Conservation (phyloP, 2,888 invertebrate genomes). For the Celastrina argiolus region DNA sequence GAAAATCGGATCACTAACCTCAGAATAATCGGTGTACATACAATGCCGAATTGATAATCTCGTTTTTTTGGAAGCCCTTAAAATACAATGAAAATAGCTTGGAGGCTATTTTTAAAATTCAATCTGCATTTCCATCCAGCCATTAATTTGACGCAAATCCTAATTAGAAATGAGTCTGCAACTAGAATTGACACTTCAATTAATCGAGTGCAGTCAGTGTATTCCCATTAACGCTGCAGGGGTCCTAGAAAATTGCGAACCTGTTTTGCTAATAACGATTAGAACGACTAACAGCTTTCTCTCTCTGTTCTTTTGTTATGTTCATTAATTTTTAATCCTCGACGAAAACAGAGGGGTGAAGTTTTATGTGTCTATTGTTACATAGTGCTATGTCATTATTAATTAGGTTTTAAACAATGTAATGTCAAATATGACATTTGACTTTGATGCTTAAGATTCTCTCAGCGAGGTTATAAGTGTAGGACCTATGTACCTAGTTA, state of each 20-base stretch:
- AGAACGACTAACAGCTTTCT: slow-evolving; percentile 9
- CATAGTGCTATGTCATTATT: too few species aligned
- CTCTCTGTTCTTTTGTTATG: neutral
- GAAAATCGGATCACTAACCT: too few species aligned
- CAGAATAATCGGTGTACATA: too few species aligned
- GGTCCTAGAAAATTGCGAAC: slow-evolving; percentile 28
- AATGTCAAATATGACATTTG: too few species aligned
- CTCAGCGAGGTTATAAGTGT: too few species aligned
- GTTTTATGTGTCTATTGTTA: too few species aligned
- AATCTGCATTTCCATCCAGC: neutral
- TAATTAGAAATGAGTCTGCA: slow-evolving; percentile 21
- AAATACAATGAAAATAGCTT: neutral
- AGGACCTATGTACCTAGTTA: too few species aligned
- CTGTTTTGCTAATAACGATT: slow-evolving; percentile 23
- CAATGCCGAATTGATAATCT: too few species aligned
- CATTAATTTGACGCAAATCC: slow-evolving; percentile 17
- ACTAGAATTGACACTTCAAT: slow-evolving; percentile 41
- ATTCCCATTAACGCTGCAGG: slow-evolving; percentile 36
- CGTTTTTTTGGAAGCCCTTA: too few species aligned
- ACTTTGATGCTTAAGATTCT: too few species aligned
- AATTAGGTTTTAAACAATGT: too few species aligned
- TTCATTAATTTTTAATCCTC: neutral
- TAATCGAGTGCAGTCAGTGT: slow-evolving; percentile 39
- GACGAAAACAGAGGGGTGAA: too few species aligned
- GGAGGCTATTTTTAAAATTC: neutral